Percentiles rank a stretch among this genome's conserved stretches.
Evolutionary conservation across 1,140 invertebrate genomes (phyloP).

Genomic region (Saccostrea cuccullata): DNA sequence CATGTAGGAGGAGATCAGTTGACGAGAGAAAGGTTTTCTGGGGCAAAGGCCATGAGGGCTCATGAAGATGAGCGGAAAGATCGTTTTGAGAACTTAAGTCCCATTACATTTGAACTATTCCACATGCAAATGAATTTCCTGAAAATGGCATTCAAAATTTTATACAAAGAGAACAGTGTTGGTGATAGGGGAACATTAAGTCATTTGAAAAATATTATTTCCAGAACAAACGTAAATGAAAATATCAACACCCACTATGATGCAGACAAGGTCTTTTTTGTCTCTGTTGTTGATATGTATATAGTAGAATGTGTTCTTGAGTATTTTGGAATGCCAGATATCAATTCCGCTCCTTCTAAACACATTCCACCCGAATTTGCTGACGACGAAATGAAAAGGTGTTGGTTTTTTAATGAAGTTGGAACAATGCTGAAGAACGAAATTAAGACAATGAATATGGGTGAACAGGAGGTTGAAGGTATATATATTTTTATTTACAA

Average conservation of each 20-base stretch:
- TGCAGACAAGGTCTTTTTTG: constrained; percentile 55
- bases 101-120: constrained; percentile 56
- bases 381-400: too few species aligned
- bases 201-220: constrained; percentile 18
- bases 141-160: constrained; percentile 48
- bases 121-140: constrained; percentile 53
- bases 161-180: constrained; percentile 44
- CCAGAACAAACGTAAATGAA: constrained; percentile 45
- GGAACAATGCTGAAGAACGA: too few species aligned
- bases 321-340: too few species aligned
- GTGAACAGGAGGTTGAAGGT: too few species aligned
- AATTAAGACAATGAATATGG: too few species aligned
- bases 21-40: constrained; percentile 53
- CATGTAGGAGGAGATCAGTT: constrained; percentile 57
- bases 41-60: constrained; percentile 46
- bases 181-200: constrained; percentile 41
- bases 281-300: constrained; percentile 50
- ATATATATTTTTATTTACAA: too few species aligned
- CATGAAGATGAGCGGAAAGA: constrained; percentile 13
- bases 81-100: constrained; percentile 42
- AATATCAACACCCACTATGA: constrained; percentile 54
- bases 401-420: too few species aligned
- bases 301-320: too few species aligned
- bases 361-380: too few species aligned
- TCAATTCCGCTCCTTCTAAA: too few species aligned